These are phyloP conservation scores for Trachelus tabidus DNA, from an alignment of 2,888 invertebrate genomes.

Conservation along the genomic window DNA sequence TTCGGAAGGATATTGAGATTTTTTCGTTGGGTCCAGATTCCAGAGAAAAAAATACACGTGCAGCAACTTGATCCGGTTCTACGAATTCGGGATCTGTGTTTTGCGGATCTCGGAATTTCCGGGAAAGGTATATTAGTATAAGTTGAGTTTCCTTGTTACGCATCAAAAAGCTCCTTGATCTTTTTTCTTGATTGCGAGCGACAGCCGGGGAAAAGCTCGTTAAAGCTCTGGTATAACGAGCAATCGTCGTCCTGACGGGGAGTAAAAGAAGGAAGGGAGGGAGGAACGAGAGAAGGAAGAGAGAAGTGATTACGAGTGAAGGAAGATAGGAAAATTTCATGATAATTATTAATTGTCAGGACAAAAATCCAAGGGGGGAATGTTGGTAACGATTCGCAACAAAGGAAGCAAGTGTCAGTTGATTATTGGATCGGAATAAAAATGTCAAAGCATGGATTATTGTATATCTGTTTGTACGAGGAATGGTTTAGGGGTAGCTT, in stretches of 20 bases:
- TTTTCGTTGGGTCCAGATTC: not conserved
- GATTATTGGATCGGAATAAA: not conserved
- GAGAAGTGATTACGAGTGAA: not conserved
- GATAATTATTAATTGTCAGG: not conserved
- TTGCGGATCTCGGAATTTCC: not conserved
- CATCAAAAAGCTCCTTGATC: slow-evolving; percentile 8
- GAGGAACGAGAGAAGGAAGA: not conserved
- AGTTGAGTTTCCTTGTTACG: slow-evolving; percentile 6
- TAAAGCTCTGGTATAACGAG: slow-evolving; percentile 41
- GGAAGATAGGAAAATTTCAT: not conserved
- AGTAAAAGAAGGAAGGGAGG: not conserved
- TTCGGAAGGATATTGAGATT: not conserved
- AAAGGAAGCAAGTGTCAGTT: not conserved
- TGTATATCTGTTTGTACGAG: not conserved
- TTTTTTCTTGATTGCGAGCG: slow-evolving; percentile 7
- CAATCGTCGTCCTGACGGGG: slow-evolving; percentile 20
- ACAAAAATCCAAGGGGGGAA: not conserved
- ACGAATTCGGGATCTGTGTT: not conserved
- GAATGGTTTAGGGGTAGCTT: not conserved
- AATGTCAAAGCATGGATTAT: not conserved
- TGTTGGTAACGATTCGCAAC: not conserved
- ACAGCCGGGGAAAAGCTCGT: slow-evolving; percentile 36
- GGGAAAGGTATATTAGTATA: not conserved
- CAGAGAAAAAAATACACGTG: not conserved
- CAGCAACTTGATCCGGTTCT: not conserved